These are phyloP conservation scores for Orbicella faveolata DNA, from an alignment of 64 coral and sea anemone species.

Conservation along the genomic window DNA sequence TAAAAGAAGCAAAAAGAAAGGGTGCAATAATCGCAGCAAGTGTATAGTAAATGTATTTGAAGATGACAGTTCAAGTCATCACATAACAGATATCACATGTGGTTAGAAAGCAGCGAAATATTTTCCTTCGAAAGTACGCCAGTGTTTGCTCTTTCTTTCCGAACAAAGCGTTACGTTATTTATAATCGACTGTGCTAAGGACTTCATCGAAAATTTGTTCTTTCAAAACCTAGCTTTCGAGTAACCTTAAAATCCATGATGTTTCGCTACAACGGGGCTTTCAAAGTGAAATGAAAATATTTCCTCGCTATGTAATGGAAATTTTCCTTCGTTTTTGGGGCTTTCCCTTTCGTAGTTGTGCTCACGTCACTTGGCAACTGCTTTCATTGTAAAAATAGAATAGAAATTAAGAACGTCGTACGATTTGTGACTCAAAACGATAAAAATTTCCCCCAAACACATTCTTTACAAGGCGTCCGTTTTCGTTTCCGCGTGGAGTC, in stretches of 20 bases:
- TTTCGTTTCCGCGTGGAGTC: conserved; percentile 15
- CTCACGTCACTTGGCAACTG: not conserved
- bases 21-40: not conserved
- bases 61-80: not conserved
- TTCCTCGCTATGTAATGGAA: not conserved
- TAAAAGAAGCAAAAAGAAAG: not conserved
- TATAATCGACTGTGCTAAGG: not conserved
- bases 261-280: not conserved
- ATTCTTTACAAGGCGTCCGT: not conserved
- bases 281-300: not conserved
- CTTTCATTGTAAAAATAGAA: conserved; percentile 6
- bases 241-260: not conserved
- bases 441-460: not conserved
- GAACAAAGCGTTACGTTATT: not conserved
- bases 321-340: not conserved
- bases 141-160: not conserved
- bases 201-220: not conserved
- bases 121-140: not conserved
- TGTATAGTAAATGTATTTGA: not conserved
- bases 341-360: conserved; percentile 3
- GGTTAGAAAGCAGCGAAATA: not conserved
- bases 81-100: not conserved
- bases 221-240: not conserved
- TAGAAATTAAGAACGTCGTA: not conserved
- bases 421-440: not conserved